Evolutionary conservation across 2,113 vertebrate species (phyloP), one percentile per base, ranked within the genome.

Genomic region (Parus major): DNA sequence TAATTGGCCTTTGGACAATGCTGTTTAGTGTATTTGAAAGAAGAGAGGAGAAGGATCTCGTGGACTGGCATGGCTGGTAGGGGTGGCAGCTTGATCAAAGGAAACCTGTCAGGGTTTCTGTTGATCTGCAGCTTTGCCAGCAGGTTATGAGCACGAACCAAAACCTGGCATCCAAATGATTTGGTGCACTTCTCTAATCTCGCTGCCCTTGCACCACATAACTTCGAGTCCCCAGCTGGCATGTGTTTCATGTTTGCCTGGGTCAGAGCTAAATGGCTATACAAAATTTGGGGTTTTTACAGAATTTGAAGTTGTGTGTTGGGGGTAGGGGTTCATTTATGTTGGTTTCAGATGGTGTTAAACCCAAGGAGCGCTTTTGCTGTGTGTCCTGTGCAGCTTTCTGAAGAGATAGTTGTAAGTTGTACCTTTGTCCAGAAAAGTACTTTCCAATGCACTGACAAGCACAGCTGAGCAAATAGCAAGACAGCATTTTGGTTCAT

Each of bases 151-250:
- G 29, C 17, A 31, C n/a, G 35, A 64, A 44, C 14, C 3, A 15
- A 20, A 81, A 61, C 47, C 71, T 23, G 66, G 17, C 31, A 20
- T 60, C 6, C 0, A 1, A 18, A 31, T 50, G 11, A 44, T 41
- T 60, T 6, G 14, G 15, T 60, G 44, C 24, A 3, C 35, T 70
- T 77, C 44, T 63, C 39, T 56, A 18, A 73, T n/a, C 41, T 84
- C 0, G 0, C 55, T 68, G 27, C 15, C 44, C 44, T 64, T 3
- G 0, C 3, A 33, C 15, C 52, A 15, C 3, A 0, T 24, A 56
- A 42, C 15, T 53, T 42, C 0, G 0, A 28, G 24, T 25, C 27
- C 21, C n/a, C 27, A 25, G 16, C 50, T 66, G 50, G 27, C n/a
- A 56, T 21, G 17, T 11, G 18, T 60, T 82, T 70, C 11, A 1